Evolutionary conservation across 2,797 vertebrate genomes (phyloP).

Genomic region (Gambelia wislizenii): DNA sequence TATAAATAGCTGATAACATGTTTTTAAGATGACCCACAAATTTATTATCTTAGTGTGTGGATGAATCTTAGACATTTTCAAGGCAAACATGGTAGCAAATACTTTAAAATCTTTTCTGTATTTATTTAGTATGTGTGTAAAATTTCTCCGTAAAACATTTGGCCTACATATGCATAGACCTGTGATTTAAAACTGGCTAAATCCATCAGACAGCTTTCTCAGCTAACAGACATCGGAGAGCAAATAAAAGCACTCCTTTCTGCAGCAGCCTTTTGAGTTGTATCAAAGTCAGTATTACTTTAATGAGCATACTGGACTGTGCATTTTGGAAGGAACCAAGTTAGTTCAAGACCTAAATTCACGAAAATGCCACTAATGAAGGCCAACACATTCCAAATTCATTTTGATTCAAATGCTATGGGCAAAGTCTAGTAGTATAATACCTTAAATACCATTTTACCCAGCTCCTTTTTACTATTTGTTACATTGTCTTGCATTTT

Average conservation of each 20-base stretch:
- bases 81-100: slow-evolving; percentile 41
- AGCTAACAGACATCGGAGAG: slow-evolving; percentile 67
- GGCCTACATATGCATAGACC: slow-evolving; percentile 76
- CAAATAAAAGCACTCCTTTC: slow-evolving; percentile 43
- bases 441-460: not conserved
- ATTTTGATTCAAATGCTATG: not conserved
- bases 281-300: slow-evolving; percentile 52
- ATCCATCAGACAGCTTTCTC: slow-evolving; percentile 74
- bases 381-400: not conserved
- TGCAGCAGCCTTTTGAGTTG: not conserved
- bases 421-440: not conserved
- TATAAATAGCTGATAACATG: slow-evolving; percentile 8
- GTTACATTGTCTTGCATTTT: not conserved
- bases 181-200: slow-evolving; percentile 76
- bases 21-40: slow-evolving; percentile 27
- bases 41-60: slow-evolving; percentile 57
- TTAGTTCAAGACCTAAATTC: not conserved
- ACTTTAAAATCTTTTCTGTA: slow-evolving; percentile 62
- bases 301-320: slow-evolving; percentile 47
- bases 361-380: slow-evolving; percentile 28
- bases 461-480: not conserved
- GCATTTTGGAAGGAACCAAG: slow-evolving; percentile 46
- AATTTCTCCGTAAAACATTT: slow-evolving; percentile 77
- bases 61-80: slow-evolving; percentile 47
- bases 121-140: slow-evolving; percentile 40